Evolutionary conservation across 2,888 invertebrate genomes (phyloP), one percentile per base, ranked within the genome.

Genomic region (Ectemnius continuus): DNA sequence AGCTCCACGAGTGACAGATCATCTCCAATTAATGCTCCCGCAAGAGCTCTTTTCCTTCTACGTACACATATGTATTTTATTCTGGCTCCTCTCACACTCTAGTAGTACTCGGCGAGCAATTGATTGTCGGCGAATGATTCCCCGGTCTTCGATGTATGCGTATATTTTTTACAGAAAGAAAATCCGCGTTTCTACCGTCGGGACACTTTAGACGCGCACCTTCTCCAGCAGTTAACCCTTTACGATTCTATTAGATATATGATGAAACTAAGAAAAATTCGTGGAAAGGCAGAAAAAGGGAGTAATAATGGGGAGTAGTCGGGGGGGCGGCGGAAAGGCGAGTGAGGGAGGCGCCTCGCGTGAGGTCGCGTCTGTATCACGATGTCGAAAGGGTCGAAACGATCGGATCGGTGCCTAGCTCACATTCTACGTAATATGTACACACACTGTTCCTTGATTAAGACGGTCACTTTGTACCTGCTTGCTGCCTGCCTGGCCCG

Each of bases 301-400:
- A 14, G n/a, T 4, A 16, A 16, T 23, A 23, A 23, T 23, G 52
- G 1, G 52, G 4, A 16, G 52, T 6, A 52, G 16, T 14, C 14
- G 52, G 16, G 16, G 16, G 69, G 62, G 58, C 68, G 76, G 67
- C 60, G 36, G 36, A 36, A 11, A 8, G 76, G 62, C 72, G 60
- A 69, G 61, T 52, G 48, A 63, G 71, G 76, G 61, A 36, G 72
- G 69, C 70, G 72, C 76, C 72, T 72, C 52, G 68, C 72, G 72
- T 65, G 61, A 76, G n/a, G 36, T 16, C 52, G 52, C 76, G 71
- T 77, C 76, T 75, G 75, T 76, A 80, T 77, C 76, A 74, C 78
- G 83, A 83, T 83, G 83, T 83, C 83, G 83, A 83, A 83, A 83
- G 75, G 79, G 83, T 83, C 83, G 83, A 83, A 83, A 83, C 83